Conservation (phyloP, 2,113 vertebrate genomes). For the Saimiri boliviensis region DNA sequence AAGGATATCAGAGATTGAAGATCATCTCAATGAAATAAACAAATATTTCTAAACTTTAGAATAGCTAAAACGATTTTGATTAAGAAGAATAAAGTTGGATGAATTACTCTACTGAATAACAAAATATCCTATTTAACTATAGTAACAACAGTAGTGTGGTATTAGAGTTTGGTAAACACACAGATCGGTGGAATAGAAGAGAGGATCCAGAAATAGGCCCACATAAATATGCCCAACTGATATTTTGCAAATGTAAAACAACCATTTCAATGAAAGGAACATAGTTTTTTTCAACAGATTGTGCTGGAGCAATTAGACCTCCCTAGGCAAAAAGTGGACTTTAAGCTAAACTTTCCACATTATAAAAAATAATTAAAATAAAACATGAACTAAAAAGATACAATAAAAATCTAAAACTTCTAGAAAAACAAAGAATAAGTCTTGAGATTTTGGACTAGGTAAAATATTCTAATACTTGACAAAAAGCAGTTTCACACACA, state of each 20-base stretch:
- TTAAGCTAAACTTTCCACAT: background rate
- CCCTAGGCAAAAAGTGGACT: background rate
- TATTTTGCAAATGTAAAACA: background rate
- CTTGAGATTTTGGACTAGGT: background rate
- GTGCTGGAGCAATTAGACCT: background rate
- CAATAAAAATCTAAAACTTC: background rate
- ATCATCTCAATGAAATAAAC: background rate
- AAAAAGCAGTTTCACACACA: background rate
- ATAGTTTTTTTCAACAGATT: background rate
- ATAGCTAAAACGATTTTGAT: background rate
- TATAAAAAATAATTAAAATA: background rate
- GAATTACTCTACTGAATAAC: background rate
- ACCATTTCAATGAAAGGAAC: background rate
- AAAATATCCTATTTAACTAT: background rate
- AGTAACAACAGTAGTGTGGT: background rate
- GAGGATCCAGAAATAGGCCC: background rate
- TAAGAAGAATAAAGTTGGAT: background rate
- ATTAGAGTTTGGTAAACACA: background rate
- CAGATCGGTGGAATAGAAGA: background rate
- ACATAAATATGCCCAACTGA: background rate
- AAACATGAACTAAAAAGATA: background rate
- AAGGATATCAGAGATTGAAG: too few relatives aligned
- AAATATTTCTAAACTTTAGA: background rate
- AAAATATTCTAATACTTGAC: background rate
- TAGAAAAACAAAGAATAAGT: background rate